phyloP scores from a whole-genome alignment of 2,888 invertebrate genomes.

The Pyrochroa serraticornis region DNA sequence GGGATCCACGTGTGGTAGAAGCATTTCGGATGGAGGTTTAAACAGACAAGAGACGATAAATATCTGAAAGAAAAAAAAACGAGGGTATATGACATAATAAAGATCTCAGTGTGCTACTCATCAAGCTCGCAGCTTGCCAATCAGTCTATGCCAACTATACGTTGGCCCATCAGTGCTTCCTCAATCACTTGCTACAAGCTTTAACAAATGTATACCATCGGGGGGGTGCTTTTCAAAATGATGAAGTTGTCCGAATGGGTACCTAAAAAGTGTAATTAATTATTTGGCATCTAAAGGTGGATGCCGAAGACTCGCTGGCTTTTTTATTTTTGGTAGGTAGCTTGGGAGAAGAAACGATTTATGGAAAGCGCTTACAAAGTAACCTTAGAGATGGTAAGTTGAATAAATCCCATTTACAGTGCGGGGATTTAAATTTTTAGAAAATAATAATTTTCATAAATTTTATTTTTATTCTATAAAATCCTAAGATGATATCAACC shows the following conservation, averaged over 20 bases:
- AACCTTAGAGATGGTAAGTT: no score
- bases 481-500: no score
- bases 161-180: slow-evolving; percentile 46
- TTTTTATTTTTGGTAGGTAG: no score
- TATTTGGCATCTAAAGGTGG: not conserved
- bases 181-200: slow-evolving; percentile 43
- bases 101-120: slow-evolving; percentile 55
- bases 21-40: not conserved
- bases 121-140: slow-evolving; percentile 57
- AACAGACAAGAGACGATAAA: slow-evolving; percentile 25
- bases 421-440: no score
- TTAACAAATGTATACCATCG: slow-evolving; percentile 44
- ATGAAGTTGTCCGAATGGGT: slow-evolving; percentile 37
- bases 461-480: no score
- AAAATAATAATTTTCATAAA: no score
- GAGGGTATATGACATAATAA: slow-evolving; percentile 46
- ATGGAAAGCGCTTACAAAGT: no score
- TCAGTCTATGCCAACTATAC: slow-evolving; percentile 51
- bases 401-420: no score
- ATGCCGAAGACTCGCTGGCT: no score
- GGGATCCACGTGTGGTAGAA: not conserved
- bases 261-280: slow-evolving; percentile 19
- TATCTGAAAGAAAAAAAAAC: slow-evolving; percentile 27
- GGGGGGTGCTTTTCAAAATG: slow-evolving; percentile 39
- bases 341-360: no score